Base-by-base conservation (phyloP, 92 coral and sea anemone genomes). In the Paramuricea clavata region DNA sequence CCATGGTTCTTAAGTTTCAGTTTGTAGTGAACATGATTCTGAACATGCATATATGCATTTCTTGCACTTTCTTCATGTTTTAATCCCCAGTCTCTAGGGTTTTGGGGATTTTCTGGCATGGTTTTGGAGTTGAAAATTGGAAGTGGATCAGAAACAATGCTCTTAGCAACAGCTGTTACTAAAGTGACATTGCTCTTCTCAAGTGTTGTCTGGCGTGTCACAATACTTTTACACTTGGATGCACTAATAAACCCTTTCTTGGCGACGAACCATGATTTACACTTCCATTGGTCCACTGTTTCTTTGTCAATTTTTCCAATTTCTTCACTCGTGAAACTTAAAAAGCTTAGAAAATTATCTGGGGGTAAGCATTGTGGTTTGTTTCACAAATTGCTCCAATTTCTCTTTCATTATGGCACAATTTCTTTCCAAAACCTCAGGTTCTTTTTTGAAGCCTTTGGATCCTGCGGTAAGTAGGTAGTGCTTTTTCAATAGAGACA, bases 241-340 rank as follows among this genome's bases (percentile, higher is more conserved):
- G 95, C 95, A 83, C 92, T 81, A 36, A 93, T 88, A 57, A 91
- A 91, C 69, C 94, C 94, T 85, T 92, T 75, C 89, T 84, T 88
- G 33, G 74, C 81, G 12, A 64, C 23, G 50, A 85, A 83, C 91
- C 94, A 91, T 52, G 87, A 92, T 79, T 93, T 61, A 78, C 90
- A 88, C 69, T 93, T 79, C 92, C 89, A 88, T 65, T 93, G 97
- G 91, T 88, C 89, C 62, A 74, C 41, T 50, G 93, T 93, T 32
- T 62, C 59, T 52, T 23, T 84, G 42, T 78, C 88, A 68, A 91
- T 82, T 49, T 85, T 59, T 31, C 88, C 87, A 35, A 83, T 88
- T 74, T 91, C 94, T 76, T 65, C 60, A 36, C 87, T 92, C 75
- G 81, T 88, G 83, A n/a, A 93, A 28, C 47, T 33, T 19, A 69